These are phyloP conservation scores for Plecotus auritus DNA, from an alignment of 2,113 vertebrate species.

Conservation along the genomic window DNA sequence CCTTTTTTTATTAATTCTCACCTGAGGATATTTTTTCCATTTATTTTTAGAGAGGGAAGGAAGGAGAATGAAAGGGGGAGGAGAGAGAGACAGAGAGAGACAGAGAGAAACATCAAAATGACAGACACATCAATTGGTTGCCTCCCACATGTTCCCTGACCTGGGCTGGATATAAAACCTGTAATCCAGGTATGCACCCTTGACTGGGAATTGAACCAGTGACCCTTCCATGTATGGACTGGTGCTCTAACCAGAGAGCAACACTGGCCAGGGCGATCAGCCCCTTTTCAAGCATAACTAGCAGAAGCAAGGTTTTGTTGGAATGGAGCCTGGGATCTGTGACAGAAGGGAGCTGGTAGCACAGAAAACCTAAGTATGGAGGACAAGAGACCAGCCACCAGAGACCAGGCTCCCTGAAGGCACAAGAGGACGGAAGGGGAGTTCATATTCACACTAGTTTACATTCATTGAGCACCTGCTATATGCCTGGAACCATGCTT, in stretches of 20 bases:
- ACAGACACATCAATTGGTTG: too few species aligned
- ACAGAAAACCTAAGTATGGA: neutral
- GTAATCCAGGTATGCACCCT: too few species aligned
- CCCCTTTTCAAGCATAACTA: neutral
- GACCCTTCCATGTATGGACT: neutral
- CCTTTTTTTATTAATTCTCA: too few species aligned
- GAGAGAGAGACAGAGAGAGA: too few species aligned
- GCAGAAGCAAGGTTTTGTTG: neutral
- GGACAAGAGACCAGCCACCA: neutral
- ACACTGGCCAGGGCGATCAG: neutral
- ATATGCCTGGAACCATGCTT: neutral
- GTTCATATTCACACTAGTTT: neutral
- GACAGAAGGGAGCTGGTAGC: neutral
- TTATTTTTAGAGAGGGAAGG: too few species aligned
- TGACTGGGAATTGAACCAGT: too few species aligned
- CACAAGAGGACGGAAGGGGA: accelerated
- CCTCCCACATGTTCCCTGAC: too few species aligned
- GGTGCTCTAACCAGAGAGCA: neutral
- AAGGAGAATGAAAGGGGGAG: too few species aligned
- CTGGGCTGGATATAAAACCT: too few species aligned
- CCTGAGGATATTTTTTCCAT: too few species aligned
- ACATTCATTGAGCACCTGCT: neutral
- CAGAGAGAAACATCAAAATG: too few species aligned
- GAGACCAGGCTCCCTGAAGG: neutral
- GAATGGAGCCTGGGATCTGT: neutral